phyloP scores from a whole-genome alignment of 2,888 invertebrate species.

The Agrotis exclamationis region DNA sequence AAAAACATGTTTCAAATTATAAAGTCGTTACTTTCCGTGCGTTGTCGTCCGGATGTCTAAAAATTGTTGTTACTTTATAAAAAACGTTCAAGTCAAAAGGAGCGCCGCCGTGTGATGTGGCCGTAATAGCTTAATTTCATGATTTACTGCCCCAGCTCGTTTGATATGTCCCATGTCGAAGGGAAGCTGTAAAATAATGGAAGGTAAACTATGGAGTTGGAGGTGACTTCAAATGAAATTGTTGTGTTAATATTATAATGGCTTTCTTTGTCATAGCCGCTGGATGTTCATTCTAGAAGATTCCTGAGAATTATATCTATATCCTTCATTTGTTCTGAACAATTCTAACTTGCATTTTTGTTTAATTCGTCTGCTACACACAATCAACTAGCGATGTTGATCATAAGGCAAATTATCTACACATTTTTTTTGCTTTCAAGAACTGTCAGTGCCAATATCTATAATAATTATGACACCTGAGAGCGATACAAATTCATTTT shows the following conservation, averaged over 20 bases:
- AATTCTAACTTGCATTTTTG: neutral
- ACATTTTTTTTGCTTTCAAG: too few species aligned
- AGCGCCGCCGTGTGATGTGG: conserved; percentile 74
- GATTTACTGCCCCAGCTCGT: conserved; percentile 76
- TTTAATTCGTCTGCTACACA: neutral
- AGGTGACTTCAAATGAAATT: conserved; percentile 56
- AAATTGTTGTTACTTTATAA: conserved; percentile 74
- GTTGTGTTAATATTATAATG: conserved; percentile 35
- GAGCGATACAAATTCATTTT: too few species aligned
- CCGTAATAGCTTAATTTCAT: conserved; percentile 76
- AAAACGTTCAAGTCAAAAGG: conserved; percentile 67
- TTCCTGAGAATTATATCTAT: too few species aligned
- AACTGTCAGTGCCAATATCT: too few species aligned
- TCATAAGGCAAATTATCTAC: neutral
- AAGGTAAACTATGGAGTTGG: conserved; percentile 51
- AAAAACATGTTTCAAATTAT: conserved; percentile 72
- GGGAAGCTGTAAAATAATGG: conserved; percentile 71
- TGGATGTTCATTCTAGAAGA: neutral
- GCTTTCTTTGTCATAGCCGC: conserved; percentile 35
- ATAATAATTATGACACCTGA: too few species aligned
- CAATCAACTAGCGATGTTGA: neutral
- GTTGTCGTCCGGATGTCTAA: conserved; percentile 74
- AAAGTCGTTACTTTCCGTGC: conserved; percentile 61
- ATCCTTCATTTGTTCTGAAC: too few species aligned
- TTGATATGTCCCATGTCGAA: conserved; percentile 68